Conservation (phyloP, 2,113 vertebrate species). For the Gymnocephalus cernua region DNA sequence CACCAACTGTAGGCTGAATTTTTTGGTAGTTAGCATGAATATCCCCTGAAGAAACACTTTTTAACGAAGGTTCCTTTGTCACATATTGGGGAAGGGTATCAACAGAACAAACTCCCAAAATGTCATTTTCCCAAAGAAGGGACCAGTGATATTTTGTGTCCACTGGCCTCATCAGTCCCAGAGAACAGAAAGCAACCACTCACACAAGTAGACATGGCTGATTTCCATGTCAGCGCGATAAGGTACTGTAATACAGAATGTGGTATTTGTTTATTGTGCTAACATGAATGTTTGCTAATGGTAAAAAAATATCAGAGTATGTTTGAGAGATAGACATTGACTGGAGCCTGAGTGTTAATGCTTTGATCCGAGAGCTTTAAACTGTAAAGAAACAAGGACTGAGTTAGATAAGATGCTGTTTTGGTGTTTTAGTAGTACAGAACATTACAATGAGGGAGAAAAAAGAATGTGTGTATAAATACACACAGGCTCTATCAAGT, state of each 20-base stretch:
- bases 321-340: conserved; percentile 47
- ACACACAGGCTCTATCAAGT: conserved; percentile 34
- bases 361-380: conserved; percentile 35
- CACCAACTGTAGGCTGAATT: neutral
- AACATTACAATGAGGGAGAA: conserved; percentile 22
- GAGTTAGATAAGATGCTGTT: conserved; percentile 48
- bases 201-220: neutral
- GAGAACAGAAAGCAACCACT: conserved; percentile 18
- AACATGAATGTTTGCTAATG: conserved; percentile 9
- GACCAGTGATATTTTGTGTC: neutral
- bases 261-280: conserved; percentile 22
- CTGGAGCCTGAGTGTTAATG: conserved; percentile 40
- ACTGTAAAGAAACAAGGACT: conserved; percentile 21
- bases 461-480: too few species aligned
- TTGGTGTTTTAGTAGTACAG: conserved; percentile 24
- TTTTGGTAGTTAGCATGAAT: neutral
- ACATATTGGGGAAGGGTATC: neutral
- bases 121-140: neutral
- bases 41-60: neutral
- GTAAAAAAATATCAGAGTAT: conserved; percentile 8
- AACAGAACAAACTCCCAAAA: neutral
- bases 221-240: conserved; percentile 28
- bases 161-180: neutral
- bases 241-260: conserved; percentile 23
- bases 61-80: neutral